A percentile compares a stretch with the other conserved stretches of the same genome.
Conservation (phyloP, 2,888 invertebrate species). For the Flexamia atlantica region DNA sequence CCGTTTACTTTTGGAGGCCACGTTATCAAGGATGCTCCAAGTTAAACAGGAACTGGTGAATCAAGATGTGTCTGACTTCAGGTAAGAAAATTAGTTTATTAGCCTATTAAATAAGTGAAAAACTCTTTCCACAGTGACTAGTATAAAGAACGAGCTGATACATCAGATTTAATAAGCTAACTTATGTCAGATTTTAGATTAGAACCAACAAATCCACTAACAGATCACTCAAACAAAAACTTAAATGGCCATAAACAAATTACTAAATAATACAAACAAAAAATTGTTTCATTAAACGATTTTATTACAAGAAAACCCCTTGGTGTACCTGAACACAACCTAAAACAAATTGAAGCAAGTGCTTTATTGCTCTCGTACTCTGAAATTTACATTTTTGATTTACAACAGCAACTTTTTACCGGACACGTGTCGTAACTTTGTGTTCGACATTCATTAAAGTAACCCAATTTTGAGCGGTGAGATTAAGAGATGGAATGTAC, state of each 20-base stretch:
- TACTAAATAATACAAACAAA: too few species aligned
- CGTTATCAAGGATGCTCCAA: slow-evolving; percentile 79
- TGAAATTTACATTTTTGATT: slow-evolving; percentile 22
- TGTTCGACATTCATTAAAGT: slow-evolving; percentile 49
- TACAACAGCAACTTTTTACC: slow-evolving; percentile 2
- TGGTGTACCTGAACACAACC: too few species aligned
- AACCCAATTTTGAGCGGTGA: slow-evolving; percentile 44
- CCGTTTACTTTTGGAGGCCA: slow-evolving; percentile 78
- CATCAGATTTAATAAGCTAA: too few species aligned
- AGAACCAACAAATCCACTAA: too few species aligned
- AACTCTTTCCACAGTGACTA: too few species aligned
- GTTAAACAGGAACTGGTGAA: slow-evolving; percentile 78
- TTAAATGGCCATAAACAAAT: too few species aligned
- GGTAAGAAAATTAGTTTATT: slow-evolving; percentile 59
- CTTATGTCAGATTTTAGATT: too few species aligned
- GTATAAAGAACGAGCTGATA: too few species aligned
- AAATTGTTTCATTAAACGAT: too few species aligned
- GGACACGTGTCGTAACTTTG: slow-evolving; percentile 15
- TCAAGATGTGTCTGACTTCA: slow-evolving; percentile 78
- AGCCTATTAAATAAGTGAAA: not conserved
- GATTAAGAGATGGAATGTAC: slow-evolving; percentile 39
- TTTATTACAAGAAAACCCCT: too few species aligned
- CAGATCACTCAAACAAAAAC: too few species aligned
- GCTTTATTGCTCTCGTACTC: not conserved
- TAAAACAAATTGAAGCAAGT: not conserved